Conservation (phyloP, 2,113 vertebrate genomes). For the Himantopus leucocephalus region DNA sequence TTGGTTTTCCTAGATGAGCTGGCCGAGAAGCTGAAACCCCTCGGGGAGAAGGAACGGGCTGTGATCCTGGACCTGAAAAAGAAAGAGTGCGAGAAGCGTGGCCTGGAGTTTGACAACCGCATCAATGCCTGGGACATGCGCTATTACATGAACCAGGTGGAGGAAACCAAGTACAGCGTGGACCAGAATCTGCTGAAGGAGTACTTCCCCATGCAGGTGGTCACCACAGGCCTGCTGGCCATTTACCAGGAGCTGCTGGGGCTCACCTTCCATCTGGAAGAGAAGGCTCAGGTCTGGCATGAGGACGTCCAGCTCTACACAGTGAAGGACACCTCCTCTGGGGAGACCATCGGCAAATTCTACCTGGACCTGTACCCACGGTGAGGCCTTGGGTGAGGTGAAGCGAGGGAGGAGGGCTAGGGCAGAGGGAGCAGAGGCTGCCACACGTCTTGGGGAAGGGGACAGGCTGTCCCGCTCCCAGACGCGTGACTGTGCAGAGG, state of each 20-base stretch:
- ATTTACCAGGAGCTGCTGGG: conserved; percentile 97
- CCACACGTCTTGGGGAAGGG: accelerated
- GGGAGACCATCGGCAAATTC: conserved; percentile 86
- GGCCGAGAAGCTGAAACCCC: conserved; percentile 84
- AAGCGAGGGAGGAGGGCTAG: accelerated
- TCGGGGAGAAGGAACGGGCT: conserved; percentile 87
- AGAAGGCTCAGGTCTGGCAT: conserved; percentile 84
- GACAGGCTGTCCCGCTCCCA: background rate
- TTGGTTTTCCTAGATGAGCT: conserved; percentile 82
- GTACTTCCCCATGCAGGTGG: conserved; percentile 96
- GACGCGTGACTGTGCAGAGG: accelerated
- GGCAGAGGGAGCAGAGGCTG: background rate
- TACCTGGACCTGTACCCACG: conserved; percentile 95
- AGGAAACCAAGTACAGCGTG: conserved; percentile 91
- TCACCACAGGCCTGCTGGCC: conserved; percentile 88
- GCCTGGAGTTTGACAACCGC: conserved; percentile 76
- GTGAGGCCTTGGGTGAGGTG: conserved; percentile 53
- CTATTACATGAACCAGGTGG: conserved; percentile 98
- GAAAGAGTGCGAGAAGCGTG: conserved; percentile 84
- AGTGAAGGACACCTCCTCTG: conserved; percentile 78
- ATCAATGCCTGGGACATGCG: conserved; percentile 95
- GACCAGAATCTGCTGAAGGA: conserved; percentile 96
- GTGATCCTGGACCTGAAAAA: conserved; percentile 88
- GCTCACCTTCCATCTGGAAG: conserved; percentile 84
- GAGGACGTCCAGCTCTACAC: conserved; percentile 89